A percentile compares a stretch with the other conserved stretches of the same genome.
phyloP scores from a whole-genome alignment of 2,888 invertebrate species.

The Eurytoma adleriae region DNA sequence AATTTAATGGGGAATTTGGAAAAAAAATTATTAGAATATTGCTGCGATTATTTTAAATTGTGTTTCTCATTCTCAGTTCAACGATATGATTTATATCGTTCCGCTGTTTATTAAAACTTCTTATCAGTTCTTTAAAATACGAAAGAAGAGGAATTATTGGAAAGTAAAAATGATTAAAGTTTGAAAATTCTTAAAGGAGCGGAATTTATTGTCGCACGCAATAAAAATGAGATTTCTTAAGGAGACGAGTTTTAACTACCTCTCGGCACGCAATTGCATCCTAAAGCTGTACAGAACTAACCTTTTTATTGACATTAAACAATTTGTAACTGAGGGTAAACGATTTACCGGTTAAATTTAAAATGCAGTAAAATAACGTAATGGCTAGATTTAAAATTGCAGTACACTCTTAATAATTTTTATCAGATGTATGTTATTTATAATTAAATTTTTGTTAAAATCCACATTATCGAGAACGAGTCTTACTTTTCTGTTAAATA shows the following conservation, averaged over 20 bases:
- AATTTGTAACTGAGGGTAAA: slow-evolving; percentile 38
- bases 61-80: slow-evolving; percentile 1
- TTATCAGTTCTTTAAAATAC: slow-evolving; percentile 49
- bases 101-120: slow-evolving; percentile 48
- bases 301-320: slow-evolving; percentile 54
- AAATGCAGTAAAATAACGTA: slow-evolving; percentile 16
- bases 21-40: too few relatives aligned
- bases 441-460: too few relatives aligned
- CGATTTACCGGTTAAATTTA: not conserved
- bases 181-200: slow-evolving; percentile 31
- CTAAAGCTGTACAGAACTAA: not conserved
- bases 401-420: too few relatives aligned
- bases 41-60: slow-evolving; percentile 5
- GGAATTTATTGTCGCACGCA: slow-evolving; percentile 52
- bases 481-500: too few relatives aligned
- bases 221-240: slow-evolving; percentile 53
- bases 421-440: too few relatives aligned
- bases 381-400: too few relatives aligned
- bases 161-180: slow-evolving; percentile 54
- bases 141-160: slow-evolving; percentile 32
- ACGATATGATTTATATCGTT: slow-evolving; percentile 16
- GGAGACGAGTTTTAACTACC: slow-evolving; percentile 44
- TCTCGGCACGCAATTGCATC: slow-evolving; percentile 42
- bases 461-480: too few relatives aligned
- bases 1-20: too few relatives aligned